A percentile compares a stretch with the other conserved stretches of the same genome.
Evolutionary conservation across 1,140 invertebrate genomes (phyloP).

Genomic region (Drosophila ironensis): DNA sequence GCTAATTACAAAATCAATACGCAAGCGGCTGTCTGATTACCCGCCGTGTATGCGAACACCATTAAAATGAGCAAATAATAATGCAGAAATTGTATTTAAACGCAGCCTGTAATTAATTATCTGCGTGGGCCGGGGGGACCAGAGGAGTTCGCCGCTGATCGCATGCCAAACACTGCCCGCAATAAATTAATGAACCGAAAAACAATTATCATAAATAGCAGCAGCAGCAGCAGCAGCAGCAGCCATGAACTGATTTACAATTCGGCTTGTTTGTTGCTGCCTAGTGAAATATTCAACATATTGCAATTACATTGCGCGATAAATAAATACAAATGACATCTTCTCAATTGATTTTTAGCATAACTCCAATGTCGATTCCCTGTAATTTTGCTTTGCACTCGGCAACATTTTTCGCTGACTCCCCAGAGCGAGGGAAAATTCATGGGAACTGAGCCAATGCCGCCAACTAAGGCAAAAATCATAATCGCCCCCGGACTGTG

Average conservation of each 20-base stretch:
- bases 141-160: slow-evolving; percentile 34
- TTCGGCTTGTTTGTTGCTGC: slow-evolving; percentile 14
- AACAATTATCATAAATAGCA: slow-evolving; percentile 69
- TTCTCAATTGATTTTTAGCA: slow-evolving; percentile 12
- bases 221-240: slow-evolving; percentile 48
- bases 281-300: slow-evolving; percentile 30
- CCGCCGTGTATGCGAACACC: neutral
- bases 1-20: too few relatives aligned
- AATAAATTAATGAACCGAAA: slow-evolving; percentile 73
- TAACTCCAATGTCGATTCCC: slow-evolving; percentile 36
- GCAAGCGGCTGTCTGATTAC: neutral
- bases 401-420: slow-evolving; percentile 50
- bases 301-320: slow-evolving; percentile 29
- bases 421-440: slow-evolving; percentile 30
- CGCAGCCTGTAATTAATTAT: slow-evolving; percentile 70
- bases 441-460: slow-evolving; percentile 36
- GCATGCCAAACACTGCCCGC: slow-evolving; percentile 52
- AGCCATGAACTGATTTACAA: slow-evolving; percentile 64
- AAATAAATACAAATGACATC: slow-evolving; percentile 22
- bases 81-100: slow-evolving; percentile 60
- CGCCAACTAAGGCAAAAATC: slow-evolving; percentile 10
- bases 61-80: slow-evolving; percentile 43
- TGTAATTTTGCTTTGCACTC: slow-evolving; percentile 62
- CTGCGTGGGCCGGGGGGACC: slow-evolving; percentile 31
- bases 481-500: slow-evolving; percentile 10